Conservation (phyloP, 1,140 invertebrate genomes). For the Lerema accius region DNA sequence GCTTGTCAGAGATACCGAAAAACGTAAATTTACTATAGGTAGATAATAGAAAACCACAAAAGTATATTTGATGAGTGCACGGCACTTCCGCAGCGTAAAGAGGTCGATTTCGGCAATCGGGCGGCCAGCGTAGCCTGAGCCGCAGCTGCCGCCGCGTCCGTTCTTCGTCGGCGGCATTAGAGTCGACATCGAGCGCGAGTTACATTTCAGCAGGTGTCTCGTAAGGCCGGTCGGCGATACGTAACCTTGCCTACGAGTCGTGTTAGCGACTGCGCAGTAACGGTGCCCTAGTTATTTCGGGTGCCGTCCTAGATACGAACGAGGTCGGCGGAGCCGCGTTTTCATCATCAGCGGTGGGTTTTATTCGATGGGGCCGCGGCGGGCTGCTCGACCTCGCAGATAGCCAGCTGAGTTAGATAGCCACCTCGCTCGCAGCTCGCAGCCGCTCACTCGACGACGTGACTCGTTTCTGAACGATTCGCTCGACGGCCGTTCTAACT, state of each 20-base stretch:
- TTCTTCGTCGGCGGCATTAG: background rate
- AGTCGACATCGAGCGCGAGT: background rate
- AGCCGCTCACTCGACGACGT: slow-evolving; percentile 45
- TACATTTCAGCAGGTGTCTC: slow-evolving; percentile 38
- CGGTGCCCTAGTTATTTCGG: slow-evolving; percentile 79
- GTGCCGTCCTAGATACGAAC: slow-evolving; percentile 73
- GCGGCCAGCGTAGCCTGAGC: slow-evolving; percentile 40
- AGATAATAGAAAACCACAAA: slow-evolving; percentile 23
- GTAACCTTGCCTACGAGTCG: slow-evolving; percentile 56
- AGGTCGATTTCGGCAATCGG: slow-evolving; percentile 64
- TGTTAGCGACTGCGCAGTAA: slow-evolving; percentile 74
- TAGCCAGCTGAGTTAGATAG: slow-evolving; percentile 53
- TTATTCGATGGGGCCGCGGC: slow-evolving; percentile 71
- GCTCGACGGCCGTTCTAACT: slow-evolving; percentile 41
- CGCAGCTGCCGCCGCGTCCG: slow-evolving; percentile 16
- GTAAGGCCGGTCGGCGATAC: slow-evolving; percentile 39
- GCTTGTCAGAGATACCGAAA: too few relatives aligned
- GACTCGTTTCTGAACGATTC: slow-evolving; percentile 45
- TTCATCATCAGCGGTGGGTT: slow-evolving; percentile 71
- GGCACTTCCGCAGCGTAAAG: slow-evolving; percentile 44
- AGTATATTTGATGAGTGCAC: slow-evolving; percentile 37
- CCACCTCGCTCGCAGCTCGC: slow-evolving; percentile 27
- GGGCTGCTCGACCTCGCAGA: slow-evolving; percentile 63
- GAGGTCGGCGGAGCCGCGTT: slow-evolving; percentile 71
- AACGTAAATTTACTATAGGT: background rate